Conservation (phyloP, 2,888 invertebrate genomes). For the Erebia palarica region DNA sequence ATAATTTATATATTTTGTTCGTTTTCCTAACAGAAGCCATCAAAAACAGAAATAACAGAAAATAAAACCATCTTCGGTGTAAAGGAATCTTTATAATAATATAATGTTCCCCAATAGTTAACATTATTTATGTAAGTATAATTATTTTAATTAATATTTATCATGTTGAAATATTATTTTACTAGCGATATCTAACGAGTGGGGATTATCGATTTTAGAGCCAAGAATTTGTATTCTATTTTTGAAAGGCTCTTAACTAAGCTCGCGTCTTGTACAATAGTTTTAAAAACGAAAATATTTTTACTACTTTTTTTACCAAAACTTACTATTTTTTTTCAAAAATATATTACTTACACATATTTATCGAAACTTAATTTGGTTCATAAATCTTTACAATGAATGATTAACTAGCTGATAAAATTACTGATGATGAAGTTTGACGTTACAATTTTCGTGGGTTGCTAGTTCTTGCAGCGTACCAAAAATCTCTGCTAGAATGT, state of each 20-base stretch:
- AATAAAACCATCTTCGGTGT: too few relatives aligned
- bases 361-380: background rate
- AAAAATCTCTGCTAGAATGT: background rate
- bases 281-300: slow-evolving; percentile 47
- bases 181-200: slow-evolving; percentile 32
- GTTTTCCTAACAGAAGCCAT: background rate
- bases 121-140: background rate
- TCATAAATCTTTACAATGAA: slow-evolving; percentile 11
- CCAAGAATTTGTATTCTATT: slow-evolving; percentile 10
- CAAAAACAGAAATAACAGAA: too few relatives aligned
- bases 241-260: slow-evolving; percentile 47
- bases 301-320: background rate
- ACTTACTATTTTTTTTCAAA: slow-evolving; percentile 5
- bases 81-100: too few relatives aligned
- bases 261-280: slow-evolving; percentile 64
- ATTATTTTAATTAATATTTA: slow-evolving; percentile 11
- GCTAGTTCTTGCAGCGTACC: background rate
- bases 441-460: background rate
- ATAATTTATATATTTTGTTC: background rate
- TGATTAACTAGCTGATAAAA: background rate
- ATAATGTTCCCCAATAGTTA: background rate
- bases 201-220: slow-evolving; percentile 7
- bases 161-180: slow-evolving; percentile 1
- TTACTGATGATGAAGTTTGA: background rate
- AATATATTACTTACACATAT: slow-evolving; percentile 16